A percentile compares a stretch with the other conserved stretches of the same genome.
phyloP scores from a whole-genome alignment of 2,113 vertebrate genomes.

The Nannobrachium achirus region DNA sequence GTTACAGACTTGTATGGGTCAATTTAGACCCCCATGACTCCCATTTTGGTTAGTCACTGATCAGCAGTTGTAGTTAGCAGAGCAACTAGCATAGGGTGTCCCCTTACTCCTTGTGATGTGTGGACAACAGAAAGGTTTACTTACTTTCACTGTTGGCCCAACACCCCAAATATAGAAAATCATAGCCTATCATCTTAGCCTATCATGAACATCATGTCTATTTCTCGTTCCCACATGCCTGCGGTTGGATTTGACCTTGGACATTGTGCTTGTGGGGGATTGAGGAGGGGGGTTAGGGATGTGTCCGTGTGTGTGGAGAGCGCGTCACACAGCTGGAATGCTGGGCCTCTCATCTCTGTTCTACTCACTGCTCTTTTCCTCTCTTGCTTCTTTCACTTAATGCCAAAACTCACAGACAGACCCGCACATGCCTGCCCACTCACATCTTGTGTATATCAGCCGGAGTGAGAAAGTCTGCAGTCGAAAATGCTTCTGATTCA shows the following conservation, averaged over 20 bases:
- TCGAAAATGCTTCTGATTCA: slow-evolving; percentile 14
- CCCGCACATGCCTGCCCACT: slow-evolving; percentile 14
- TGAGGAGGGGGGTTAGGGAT: background rate
- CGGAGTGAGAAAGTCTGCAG: background rate
- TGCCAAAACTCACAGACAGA: slow-evolving; percentile 22
- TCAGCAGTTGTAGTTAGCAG: background rate
- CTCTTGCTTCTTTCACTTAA: slow-evolving; percentile 1
- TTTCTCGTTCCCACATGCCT: slow-evolving; percentile 32
- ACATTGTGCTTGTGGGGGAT: slow-evolving; percentile 9
- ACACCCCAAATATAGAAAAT: background rate
- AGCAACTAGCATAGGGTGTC: background rate
- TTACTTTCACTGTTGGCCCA: background rate
- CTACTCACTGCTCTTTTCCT: slow-evolving; percentile 31
- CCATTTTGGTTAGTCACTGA: background rate
- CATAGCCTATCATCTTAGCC: too few species aligned
- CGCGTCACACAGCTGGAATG: slow-evolving; percentile 68
- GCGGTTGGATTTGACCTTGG: slow-evolving; percentile 50
- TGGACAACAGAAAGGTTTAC: slow-evolving; percentile 8
- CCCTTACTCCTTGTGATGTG: background rate
- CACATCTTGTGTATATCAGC: slow-evolving; percentile 40
- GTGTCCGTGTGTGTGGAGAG: slow-evolving; percentile 21
- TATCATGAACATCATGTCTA: too few species aligned
- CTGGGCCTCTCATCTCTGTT: slow-evolving; percentile 45
- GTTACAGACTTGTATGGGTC: too few species aligned
- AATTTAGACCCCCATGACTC: background rate